These are phyloP conservation scores for Lacanobia oleracea DNA, from an alignment of 2,888 invertebrate genomes.

Conservation along the genomic window DNA sequence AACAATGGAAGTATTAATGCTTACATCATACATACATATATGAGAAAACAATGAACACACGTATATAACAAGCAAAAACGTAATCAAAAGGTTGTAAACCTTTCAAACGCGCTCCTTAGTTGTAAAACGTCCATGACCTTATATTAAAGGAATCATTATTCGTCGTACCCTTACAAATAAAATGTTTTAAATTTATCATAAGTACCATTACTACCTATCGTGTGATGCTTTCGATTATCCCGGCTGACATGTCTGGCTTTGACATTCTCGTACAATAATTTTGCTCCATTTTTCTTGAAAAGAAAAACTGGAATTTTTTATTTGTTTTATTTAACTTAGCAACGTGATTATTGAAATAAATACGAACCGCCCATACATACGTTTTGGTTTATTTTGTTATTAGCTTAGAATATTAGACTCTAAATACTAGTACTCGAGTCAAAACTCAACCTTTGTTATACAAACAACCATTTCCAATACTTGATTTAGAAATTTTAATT, in stretches of 20 bases:
- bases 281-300: background rate
- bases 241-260: slow-evolving; percentile 13
- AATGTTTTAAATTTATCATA: slow-evolving; percentile 8
- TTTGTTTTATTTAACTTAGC: slow-evolving; percentile 3
- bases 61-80: slow-evolving; percentile 41
- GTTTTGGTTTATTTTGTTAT: background rate
- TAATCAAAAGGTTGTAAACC: slow-evolving; percentile 43
- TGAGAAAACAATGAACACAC: slow-evolving; percentile 53
- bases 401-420: too few relatives aligned
- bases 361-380: background rate
- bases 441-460: background rate
- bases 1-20: slow-evolving; percentile 54
- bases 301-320: background rate
- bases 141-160: slow-evolving; percentile 11
- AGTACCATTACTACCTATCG: slow-evolving; percentile 6
- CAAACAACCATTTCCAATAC: slow-evolving; percentile 2
- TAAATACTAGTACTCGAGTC: background rate
- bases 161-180: slow-evolving; percentile 1
- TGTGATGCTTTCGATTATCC: background rate
- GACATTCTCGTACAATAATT: background rate
- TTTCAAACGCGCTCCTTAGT: slow-evolving; percentile 34
- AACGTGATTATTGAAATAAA: slow-evolving; percentile 2
- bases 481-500: slow-evolving; percentile 26
- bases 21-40: slow-evolving; percentile 51
- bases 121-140: slow-evolving; percentile 37